These are phyloP conservation scores for Leptopilina drosophilae DNA, from an alignment of 2,888 invertebrate species.

Conservation along the genomic window DNA sequence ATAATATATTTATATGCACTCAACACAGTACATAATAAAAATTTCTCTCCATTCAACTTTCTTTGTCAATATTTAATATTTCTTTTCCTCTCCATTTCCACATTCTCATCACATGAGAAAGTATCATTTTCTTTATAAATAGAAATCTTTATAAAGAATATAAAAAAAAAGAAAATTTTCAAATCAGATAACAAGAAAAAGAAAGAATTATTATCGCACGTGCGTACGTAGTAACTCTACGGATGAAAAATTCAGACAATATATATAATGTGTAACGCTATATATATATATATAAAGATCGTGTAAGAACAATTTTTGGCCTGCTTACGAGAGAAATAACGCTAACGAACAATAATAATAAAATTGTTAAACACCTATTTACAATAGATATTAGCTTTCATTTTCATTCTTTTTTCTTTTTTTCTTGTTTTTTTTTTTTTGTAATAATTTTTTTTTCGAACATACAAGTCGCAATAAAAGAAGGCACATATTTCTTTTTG, in stretches of 20 bases:
- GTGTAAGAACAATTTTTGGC: constrained; percentile 42
- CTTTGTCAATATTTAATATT: background rate
- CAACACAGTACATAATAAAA: constrained; percentile 7
- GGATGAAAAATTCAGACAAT: constrained; percentile 28
- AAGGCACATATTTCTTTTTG: constrained; percentile 39
- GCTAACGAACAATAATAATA: constrained; percentile 40
- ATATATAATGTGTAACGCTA: constrained; percentile 29
- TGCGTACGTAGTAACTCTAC: constrained; percentile 39
- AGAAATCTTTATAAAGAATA: constrained; percentile 1
- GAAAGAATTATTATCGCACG: constrained; percentile 30
- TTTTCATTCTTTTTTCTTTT: no score
- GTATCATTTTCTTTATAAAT: background rate
- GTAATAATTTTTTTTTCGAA: background rate
- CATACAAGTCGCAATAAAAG: constrained; percentile 38
- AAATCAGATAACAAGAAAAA: constrained; percentile 31
- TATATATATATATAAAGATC: constrained; percentile 22
- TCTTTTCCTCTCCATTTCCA: background rate
- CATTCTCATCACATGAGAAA: no score
- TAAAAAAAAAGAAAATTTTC: background rate
- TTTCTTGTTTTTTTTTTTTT: no score
- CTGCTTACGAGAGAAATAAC: constrained; percentile 41
- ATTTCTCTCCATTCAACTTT: constrained; percentile 1
- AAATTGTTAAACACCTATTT: constrained; percentile 37
- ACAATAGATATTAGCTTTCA: constrained; percentile 38
- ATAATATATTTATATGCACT: background rate